These are phyloP conservation scores for Chelon auratus DNA, from an alignment of 2,797 vertebrate genomes.

Conservation along the genomic window DNA sequence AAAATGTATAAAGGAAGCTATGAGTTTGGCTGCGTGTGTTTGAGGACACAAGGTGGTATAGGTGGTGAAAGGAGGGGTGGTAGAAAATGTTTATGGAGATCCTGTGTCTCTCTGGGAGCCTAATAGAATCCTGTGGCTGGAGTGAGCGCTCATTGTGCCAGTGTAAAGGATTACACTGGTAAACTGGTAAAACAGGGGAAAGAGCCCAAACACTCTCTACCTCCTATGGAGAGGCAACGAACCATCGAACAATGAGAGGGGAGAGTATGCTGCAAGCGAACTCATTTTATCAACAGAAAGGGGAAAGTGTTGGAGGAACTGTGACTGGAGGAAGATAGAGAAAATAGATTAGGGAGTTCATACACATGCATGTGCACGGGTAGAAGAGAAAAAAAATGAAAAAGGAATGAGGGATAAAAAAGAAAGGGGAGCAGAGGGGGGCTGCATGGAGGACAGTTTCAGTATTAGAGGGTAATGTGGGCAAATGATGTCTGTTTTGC, in stretches of 20 bases:
- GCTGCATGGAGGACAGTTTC: constrained; percentile 56
- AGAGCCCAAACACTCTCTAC: constrained; percentile 71
- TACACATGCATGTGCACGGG: constrained; percentile 60
- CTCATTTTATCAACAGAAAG: constrained; percentile 66
- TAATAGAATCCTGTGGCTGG: constrained; percentile 80
- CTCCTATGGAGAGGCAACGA: constrained; percentile 76
- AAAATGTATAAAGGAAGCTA: constrained; percentile 60
- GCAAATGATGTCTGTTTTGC: constrained; percentile 77
- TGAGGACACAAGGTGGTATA: constrained; percentile 48
- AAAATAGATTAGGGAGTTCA: constrained; percentile 60
- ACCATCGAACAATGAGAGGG: constrained; percentile 69
- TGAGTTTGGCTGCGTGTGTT: constrained; percentile 37
- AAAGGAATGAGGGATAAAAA: constrained; percentile 35
- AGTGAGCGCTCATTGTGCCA: constrained; percentile 80
- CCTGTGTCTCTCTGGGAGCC: constrained; percentile 80
- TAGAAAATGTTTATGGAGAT: constrained; percentile 76
- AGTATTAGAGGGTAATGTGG: constrained; percentile 65
- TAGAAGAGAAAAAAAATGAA: constrained; percentile 12
- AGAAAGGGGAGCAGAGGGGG: constrained; percentile 42
- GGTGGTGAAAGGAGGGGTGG: constrained; percentile 39
- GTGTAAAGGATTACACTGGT: constrained; percentile 84
- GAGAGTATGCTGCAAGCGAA: constrained; percentile 59
- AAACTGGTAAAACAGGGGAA: constrained; percentile 83
- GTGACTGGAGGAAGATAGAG: constrained; percentile 30
- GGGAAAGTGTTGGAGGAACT: constrained; percentile 39